phyloP scores from a whole-genome alignment of 2,113 vertebrate species.

The Misgurnus mizolepis region DNA sequence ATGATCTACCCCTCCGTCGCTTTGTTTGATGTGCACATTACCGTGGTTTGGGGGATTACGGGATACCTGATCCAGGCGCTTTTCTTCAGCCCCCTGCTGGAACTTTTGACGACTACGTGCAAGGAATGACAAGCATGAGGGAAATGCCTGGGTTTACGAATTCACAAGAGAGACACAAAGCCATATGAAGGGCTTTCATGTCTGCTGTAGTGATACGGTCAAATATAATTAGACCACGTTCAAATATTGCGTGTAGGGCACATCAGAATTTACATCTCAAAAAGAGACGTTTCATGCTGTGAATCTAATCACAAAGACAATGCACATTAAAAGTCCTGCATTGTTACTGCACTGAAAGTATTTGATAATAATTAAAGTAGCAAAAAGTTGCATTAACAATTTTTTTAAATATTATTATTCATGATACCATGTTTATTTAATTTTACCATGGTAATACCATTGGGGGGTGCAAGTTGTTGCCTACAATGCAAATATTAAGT shows the following conservation, averaged over 20 bases:
- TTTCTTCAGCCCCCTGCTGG: constrained; percentile 23
- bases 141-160: constrained; percentile 23
- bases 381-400: no score
- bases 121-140: constrained; percentile 36
- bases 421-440: no score
- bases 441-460: no score
- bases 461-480: no score
- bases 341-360: neutral
- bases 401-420: no score
- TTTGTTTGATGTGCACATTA: constrained; percentile 37
- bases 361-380: neutral
- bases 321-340: neutral
- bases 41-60: constrained; percentile 39
- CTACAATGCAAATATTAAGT: no score
- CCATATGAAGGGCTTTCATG: constrained; percentile 19
- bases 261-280: constrained; percentile 28
- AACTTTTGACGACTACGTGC: constrained; percentile 14
- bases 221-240: constrained; percentile 16
- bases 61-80: constrained; percentile 43
- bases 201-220: constrained; percentile 8
- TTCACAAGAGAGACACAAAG: constrained; percentile 15
- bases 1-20: neutral
- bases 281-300: constrained; percentile 13
- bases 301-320: constrained; percentile 4
- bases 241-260: constrained; percentile 18